Evolutionary conservation across 1,140 invertebrate genomes (phyloP), one percentile per base, ranked within the genome.

Genomic region (Dolichoris vasculosae): DNA sequence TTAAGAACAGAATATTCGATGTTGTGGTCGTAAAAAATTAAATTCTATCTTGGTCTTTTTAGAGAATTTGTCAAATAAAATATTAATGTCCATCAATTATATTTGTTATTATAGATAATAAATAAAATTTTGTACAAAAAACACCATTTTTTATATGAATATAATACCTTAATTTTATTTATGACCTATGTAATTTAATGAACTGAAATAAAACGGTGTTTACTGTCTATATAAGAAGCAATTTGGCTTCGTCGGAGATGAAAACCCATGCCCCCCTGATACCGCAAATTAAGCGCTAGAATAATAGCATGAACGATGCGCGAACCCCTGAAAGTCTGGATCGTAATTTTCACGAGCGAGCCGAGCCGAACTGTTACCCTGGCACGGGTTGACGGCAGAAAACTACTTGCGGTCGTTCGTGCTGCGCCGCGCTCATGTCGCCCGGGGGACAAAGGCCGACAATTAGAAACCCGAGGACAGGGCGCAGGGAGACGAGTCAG

Each of bases 401-500:
- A 85, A 85, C 77, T 80, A 85, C 83, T 85, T 85, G 83, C 48
- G 84, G 84, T 85, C 48, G 64, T 71, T 59, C 32, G 2, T 13
- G 79, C 38, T 55, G 82, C 48, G 43, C 35, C 67, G 46, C 38
- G 78, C 40, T 73, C 69, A 43, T 43, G 69, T 46, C 32, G 71
- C 46, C 15, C 35, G 32, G 67, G 30, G 35, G 80, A 86, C 85
- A 86, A 86, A 86, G 85, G 59, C 85, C 80, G 71, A 78, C 85
- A 86, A 86, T 86, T 86, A 86, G 85, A 82, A 86, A 78, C 80
- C 80, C 85, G 80, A 86, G 82, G 80, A 86, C 73, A 82, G 79
- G 32, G 55, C n/a, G 51, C 77, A 51, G 11, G 26, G 73, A 48
- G 78, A 64, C 55, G 51, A 40, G 40, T 35, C 43, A 23, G 32